Evolutionary conservation across 2,888 invertebrate species (phyloP).

Genomic region (Xanthia icteritia): DNA sequence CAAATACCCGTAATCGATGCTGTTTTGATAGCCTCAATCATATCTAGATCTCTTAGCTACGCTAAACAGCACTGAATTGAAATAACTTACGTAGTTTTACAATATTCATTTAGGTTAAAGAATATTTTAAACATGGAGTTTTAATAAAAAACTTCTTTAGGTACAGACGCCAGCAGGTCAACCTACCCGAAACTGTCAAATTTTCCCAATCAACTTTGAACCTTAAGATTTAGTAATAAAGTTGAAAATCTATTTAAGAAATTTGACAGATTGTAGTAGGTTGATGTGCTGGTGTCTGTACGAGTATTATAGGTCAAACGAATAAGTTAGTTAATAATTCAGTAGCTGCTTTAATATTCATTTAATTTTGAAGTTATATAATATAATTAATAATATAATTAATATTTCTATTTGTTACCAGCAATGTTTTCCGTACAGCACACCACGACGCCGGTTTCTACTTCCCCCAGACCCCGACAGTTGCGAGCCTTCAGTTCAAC

Average conservation of each 20-base stretch:
- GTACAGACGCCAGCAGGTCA: no score
- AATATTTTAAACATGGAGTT: background rate
- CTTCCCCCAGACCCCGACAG: background rate
- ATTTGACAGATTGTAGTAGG: no score
- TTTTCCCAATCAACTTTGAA: no score
- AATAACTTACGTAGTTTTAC: background rate
- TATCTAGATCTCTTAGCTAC: background rate
- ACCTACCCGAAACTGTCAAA: no score
- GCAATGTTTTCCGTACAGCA: background rate
- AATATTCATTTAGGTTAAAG: background rate
- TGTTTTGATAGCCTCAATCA: conserved; percentile 31
- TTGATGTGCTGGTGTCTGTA: no score
- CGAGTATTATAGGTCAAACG: background rate
- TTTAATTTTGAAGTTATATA: background rate
- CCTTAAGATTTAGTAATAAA: no score
- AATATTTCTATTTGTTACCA: no score
- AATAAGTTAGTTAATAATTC: background rate
- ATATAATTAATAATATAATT: no score
- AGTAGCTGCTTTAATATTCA: background rate
- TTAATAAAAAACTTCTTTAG: background rate
- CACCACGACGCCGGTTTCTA: no score
- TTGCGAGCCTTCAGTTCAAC: background rate
- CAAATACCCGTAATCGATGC: conserved; percentile 42
- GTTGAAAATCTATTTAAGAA: no score
- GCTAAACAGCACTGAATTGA: background rate